Conservation (phyloP, 2,888 invertebrate genomes). For the Lacanobia oleracea region DNA sequence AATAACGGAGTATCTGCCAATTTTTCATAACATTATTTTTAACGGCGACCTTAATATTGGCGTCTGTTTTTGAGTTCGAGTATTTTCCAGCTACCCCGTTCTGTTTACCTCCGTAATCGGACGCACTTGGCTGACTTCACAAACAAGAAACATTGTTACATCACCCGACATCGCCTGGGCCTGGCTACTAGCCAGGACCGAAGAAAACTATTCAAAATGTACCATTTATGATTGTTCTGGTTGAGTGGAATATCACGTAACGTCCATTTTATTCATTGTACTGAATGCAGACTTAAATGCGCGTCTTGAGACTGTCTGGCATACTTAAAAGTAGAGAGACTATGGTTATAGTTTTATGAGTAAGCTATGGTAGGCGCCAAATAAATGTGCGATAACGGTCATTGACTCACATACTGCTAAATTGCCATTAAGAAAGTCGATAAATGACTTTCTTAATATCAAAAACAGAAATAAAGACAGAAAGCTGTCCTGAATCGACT, state of each 20-base stretch:
- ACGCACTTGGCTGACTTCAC: slow-evolving; percentile 38
- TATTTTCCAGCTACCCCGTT: slow-evolving; percentile 34
- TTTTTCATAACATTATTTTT: slow-evolving; percentile 55
- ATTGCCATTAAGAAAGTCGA: too few species aligned
- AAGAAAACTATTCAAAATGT: slow-evolving; percentile 56
- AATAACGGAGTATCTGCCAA: slow-evolving; percentile 35
- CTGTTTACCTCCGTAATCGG: slow-evolving; percentile 45
- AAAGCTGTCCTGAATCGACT: too few species aligned
- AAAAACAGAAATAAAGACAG: too few species aligned
- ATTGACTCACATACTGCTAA: too few species aligned
- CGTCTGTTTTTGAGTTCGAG: slow-evolving; percentile 46
- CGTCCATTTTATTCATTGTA: slow-evolving; percentile 55
- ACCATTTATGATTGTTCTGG: slow-evolving; percentile 47
- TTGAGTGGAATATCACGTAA: slow-evolving; percentile 46
- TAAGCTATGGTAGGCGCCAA: too few species aligned
- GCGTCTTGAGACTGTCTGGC: slow-evolving; percentile 11
- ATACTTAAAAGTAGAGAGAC: slow-evolving; percentile 18
- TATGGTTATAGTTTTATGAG: background rate
- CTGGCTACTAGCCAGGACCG: slow-evolving; percentile 51
- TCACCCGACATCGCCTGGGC: slow-evolving; percentile 7
- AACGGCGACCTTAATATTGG: slow-evolving; percentile 23
- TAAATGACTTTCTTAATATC: too few species aligned
- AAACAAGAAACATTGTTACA: slow-evolving; percentile 56
- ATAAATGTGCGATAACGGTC: too few species aligned
- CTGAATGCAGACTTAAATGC: slow-evolving; percentile 47